A percentile compares a stretch with the other conserved stretches of the same genome.
phyloP scores from a whole-genome alignment of 2,113 vertebrate genomes.

The Entosphenus tridentatus region DNA sequence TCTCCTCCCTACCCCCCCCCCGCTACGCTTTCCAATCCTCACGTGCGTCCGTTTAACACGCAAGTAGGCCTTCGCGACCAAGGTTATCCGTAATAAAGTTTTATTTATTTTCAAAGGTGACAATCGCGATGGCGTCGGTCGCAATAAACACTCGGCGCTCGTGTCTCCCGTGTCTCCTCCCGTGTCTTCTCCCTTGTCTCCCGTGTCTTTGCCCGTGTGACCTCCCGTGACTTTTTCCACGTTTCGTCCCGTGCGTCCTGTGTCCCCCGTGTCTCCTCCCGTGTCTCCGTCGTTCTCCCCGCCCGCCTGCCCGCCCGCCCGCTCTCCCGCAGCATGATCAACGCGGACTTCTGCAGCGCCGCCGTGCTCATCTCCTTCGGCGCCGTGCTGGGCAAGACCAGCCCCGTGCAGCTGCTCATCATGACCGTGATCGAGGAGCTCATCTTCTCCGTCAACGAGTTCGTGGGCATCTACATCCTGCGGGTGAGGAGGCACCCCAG shows the following conservation, averaged over 20 bases:
- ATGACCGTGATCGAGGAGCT: slow-evolving; percentile 50
- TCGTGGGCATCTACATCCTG: slow-evolving; percentile 48
- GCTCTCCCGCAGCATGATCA: slow-evolving; percentile 41
- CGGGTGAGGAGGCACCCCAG: slow-evolving; percentile 32
- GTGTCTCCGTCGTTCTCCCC: too few relatives aligned
- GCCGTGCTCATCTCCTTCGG: slow-evolving; percentile 54
- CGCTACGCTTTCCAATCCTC: background rate
- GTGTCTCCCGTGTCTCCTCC: too few relatives aligned
- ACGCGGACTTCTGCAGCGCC: slow-evolving; percentile 52
- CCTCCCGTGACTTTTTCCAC: too few relatives aligned
- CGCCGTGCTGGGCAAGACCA: slow-evolving; percentile 48
- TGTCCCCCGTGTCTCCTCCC: too few relatives aligned
- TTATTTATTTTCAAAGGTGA: too few relatives aligned
- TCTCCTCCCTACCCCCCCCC: background rate
- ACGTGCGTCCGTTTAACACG: background rate
- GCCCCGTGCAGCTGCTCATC: slow-evolving; percentile 43
- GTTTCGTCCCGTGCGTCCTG: too few relatives aligned
- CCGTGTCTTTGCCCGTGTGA: too few relatives aligned
- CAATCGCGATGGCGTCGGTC: too few relatives aligned
- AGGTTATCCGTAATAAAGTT: too few relatives aligned
- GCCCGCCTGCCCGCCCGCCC: too few relatives aligned
- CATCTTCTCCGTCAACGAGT: slow-evolving; percentile 57
- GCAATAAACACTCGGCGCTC: too few relatives aligned
- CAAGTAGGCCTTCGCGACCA: background rate
- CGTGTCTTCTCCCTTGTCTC: too few relatives aligned